Evolutionary conservation across 2,888 invertebrate genomes (phyloP), one percentile per base, ranked within the genome.

Genomic region (Eupithecia inturbata): DNA sequence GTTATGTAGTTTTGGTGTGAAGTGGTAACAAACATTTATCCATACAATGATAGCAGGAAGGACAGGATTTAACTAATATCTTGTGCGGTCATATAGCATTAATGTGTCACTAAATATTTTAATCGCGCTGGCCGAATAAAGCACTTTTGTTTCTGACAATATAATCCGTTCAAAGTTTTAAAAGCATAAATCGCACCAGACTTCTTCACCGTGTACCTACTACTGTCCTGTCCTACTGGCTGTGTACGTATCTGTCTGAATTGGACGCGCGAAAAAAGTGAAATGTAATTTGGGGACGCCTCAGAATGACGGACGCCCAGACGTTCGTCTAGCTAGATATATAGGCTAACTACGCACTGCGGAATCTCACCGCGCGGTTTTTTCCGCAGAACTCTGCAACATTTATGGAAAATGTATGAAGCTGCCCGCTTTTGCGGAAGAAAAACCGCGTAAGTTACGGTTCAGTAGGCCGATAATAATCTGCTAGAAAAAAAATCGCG

Each of bases 241-340:
- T n/a, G n/a, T n/a, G 9, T 53, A 22, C 3, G 2, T 12, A 12
- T 39, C 9, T 5, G 31, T 31, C 62, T 62, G 31, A 31, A 31
- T 67, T 66, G 75, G 64, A 70, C 74, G 67, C 49, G 70, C 70
- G n/a, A 75, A 73, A 78, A 74, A 71, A 36, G 70, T 70, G 74
- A 71, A 74, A 63, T 70, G 77, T 77, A 73, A 72, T 74, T 77
- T 77, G 67, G 75, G 72, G 64, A 14, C 64, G 66, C 26, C 39
- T 39, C 66, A 22, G 67, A 73, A 75, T 41, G 68, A 68, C 39
- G 39, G 74, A 77, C 72, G 76, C 67, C 70, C 72, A 74, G 73
- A 76, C 67, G 74, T 76, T 74, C 31, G 75, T 73, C 45, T 45
- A 45, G 16, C n/a, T n/a, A n/a, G n/a, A n/a, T n/a, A n/a, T n/a